These are phyloP conservation scores for Limnephilus auricula DNA, from an alignment of 2,888 invertebrate genomes.

Conservation along the genomic window DNA sequence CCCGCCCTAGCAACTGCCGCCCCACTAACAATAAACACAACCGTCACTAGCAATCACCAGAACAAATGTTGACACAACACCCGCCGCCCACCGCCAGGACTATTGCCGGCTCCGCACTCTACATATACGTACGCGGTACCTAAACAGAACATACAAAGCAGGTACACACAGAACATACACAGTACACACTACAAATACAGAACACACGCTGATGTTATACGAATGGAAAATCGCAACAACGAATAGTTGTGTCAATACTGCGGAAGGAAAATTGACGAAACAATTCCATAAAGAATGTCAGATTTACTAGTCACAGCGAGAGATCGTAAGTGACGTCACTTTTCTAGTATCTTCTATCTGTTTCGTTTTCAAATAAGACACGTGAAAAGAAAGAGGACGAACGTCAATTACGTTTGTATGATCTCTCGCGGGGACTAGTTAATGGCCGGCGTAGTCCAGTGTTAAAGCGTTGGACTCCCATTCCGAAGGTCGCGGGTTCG, in stretches of 20 bases:
- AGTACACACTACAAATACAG: not conserved
- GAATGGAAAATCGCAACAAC: constrained; percentile 38
- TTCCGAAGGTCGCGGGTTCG: no score
- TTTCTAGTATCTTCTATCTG: no score
- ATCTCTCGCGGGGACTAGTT: no score
- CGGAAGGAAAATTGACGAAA: not conserved
- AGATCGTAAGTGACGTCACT: no score
- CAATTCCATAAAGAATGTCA: not conserved
- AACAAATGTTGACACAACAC: constrained; percentile 71
- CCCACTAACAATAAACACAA: constrained; percentile 46
- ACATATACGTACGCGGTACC: not conserved
- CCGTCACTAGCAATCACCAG: constrained; percentile 71
- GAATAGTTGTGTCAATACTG: constrained; percentile 19
- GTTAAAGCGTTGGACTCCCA: no score
- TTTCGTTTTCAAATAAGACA: no score
- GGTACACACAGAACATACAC: not conserved
- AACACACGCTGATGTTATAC: constrained; percentile 58
- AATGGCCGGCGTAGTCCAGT: no score
- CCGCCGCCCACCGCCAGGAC: constrained; percentile 57
- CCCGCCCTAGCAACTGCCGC: constrained; percentile 8
- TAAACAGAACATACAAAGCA: not conserved
- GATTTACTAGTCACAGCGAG: no score
- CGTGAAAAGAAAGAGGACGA: no score
- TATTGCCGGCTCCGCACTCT: constrained; percentile 59
- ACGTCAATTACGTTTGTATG: no score